Evolutionary conservation across 2,113 vertebrate genomes (phyloP), one percentile per base, ranked within the genome.

Genomic region (Penelope pileata): DNA sequence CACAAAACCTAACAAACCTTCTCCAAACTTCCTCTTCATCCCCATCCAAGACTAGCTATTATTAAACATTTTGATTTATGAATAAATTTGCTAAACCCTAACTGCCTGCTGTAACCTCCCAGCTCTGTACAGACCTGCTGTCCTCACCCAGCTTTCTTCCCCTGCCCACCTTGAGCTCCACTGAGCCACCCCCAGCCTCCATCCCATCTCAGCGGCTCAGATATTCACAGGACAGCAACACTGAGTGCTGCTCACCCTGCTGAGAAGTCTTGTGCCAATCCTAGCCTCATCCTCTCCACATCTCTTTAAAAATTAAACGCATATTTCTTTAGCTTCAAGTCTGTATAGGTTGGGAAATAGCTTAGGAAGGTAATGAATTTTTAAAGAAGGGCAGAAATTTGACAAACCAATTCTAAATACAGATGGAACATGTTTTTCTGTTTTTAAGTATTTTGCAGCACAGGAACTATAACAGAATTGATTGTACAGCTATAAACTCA

Each of bases 341-440:
- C 43, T 68, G 69, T 72, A 73, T 58, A 82, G 22, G 58, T 38
- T 1, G 0, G 75, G 88, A 36, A 86, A 26, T 8, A 89, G 53
- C 56, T 87, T 73, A 4, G 11, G 67, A 94, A 89, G 40, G 8
- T 24, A 79, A 91, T 78, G 23, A 12, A 87, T 92, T 94, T 96
- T 86, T 90, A 81, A 93, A 40, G 42, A 90, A 77, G 15, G 10
- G 34, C 47, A 50, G 50, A 74, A 93, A 86, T 94, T 24, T 32
- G 64, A 83, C 50, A 83, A 80, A 43, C 38, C 47, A 47, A 48
- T 83, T 91, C 62, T 84, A 91, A 83, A 76, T 38, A 48, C 12
- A 60, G 19, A 51, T 76, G 32, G 43, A 87, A 87, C 4, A 56
- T 83, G 54, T 56, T 56, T 56, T 80, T 54, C 29, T 50, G 10